Percentiles rank a stretch among this genome's conserved stretches.
These are phyloP conservation scores for Drosophila pseudotakahashii DNA, from an alignment of 2,888 invertebrate species.

Conservation along the genomic window DNA sequence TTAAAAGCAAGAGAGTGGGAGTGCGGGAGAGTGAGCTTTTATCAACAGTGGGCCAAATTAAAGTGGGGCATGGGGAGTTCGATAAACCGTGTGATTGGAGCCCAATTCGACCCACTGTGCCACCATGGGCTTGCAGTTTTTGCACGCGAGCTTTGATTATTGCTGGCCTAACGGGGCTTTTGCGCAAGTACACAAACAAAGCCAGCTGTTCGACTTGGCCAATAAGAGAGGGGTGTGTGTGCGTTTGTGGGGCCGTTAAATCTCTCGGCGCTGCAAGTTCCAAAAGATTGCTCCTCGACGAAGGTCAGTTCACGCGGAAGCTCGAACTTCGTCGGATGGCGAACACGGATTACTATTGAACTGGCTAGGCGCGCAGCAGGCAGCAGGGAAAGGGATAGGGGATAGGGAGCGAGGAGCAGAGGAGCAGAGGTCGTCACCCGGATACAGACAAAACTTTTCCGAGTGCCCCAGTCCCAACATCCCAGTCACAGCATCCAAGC, in stretches of 20 bases:
- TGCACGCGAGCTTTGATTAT: constrained; percentile 45
- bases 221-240: constrained; percentile 1
- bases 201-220: constrained; percentile 53
- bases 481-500: constrained; percentile 48
- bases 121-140: constrained; percentile 21
- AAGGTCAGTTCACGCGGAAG: constrained; percentile 73
- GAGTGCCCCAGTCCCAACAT: constrained; percentile 56
- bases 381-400: constrained; percentile 35
- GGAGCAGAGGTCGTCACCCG: constrained; percentile 25
- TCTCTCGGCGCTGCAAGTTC: constrained; percentile 42
- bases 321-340: constrained; percentile 56
- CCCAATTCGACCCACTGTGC: constrained; percentile 15
- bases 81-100: constrained; percentile 4
- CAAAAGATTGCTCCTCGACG: constrained; percentile 47
- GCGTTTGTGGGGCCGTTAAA: constrained; percentile 45
- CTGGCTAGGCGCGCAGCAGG: constrained; percentile 42
- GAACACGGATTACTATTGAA: constrained; percentile 1
- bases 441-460: constrained; percentile 56
- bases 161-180: constrained; percentile 28
- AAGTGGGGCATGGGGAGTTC: constrained; percentile 13
- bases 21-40: constrained; percentile 13
- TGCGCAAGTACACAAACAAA: constrained; percentile 73
- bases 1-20: background rate
- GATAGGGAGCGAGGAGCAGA: no score
- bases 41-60: constrained; percentile 9